phyloP scores from a whole-genome alignment of 2,888 invertebrate species.

The Rhorus exstirpatorius region DNA sequence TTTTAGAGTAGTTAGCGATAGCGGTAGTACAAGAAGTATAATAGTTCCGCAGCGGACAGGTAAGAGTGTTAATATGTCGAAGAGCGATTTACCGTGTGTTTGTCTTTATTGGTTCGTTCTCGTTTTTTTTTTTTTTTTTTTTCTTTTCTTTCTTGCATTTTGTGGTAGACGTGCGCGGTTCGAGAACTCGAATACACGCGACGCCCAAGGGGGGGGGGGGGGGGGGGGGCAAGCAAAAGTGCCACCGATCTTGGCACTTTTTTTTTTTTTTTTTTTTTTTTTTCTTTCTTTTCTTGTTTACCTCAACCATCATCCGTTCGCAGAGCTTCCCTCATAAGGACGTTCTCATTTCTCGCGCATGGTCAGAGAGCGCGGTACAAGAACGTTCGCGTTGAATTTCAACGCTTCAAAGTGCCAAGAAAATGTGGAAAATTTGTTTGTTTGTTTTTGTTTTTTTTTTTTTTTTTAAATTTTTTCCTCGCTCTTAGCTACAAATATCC shows the following conservation, averaged over 20 bases:
- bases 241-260: constrained; percentile 48
- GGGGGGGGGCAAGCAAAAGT: too few relatives aligned
- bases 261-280: background rate
- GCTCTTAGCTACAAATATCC: constrained; percentile 3
- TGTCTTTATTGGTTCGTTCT: too few relatives aligned
- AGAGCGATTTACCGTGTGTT: constrained; percentile 37
- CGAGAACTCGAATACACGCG: constrained; percentile 19
- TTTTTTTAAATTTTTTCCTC: background rate
- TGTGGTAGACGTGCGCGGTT: constrained; percentile 23
- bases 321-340: constrained; percentile 40
- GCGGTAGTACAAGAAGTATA: constrained; percentile 70
- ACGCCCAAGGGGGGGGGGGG: too few relatives aligned
- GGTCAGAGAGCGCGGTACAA: background rate
- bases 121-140: background rate
- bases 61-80: constrained; percentile 63
- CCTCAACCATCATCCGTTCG: background rate
- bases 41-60: constrained; percentile 68
- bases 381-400: background rate
- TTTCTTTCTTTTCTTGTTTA: too few relatives aligned
- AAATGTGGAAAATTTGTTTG: too few relatives aligned
- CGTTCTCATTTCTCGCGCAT: constrained; percentile 19
- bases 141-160: background rate
- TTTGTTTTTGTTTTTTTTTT: too few relatives aligned
- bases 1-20: constrained; percentile 70
- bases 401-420: constrained; percentile 15